Base-by-base conservation (phyloP, 2,797 vertebrate species). In the Erethizon dorsatum region DNA sequence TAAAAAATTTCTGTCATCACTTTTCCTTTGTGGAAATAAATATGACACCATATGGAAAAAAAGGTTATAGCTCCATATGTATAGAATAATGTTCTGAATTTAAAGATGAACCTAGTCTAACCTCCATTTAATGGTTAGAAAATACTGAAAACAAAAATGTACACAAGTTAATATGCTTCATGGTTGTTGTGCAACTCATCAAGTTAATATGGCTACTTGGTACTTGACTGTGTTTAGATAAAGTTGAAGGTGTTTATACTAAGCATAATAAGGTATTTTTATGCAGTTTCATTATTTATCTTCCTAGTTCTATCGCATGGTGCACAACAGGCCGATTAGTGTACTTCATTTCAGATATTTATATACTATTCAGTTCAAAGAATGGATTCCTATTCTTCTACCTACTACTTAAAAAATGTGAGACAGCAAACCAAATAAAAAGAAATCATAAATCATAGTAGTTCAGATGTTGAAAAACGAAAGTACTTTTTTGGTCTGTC, bases 11-110 rank as follows among this genome's bases (percentile, higher is more conserved):
- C 97, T 37, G 56, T 98, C 97, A 98, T 95, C 95, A 86, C 97
- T 95, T 98, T 98, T 97, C 97, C 97, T 97, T 98, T 98, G 98
- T 97, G 97, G 98, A 98, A 98, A 97, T 98, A 98, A 98, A 98
- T 98, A 97, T 93, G 95, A 98, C 97, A 98, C 96, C 97, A 98
- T 98, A 97, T 98, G 98, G 97, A 96, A 83, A 97, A 65, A 97
- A 96, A 95, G 87, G 85, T 97, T 82, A 80, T 96, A 97, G 97
- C 97, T 97, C 96, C 94, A 97, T 79, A 95, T 95, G 96, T 94
- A 95, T 71, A 89, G 92, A 93, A 91, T 84, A 96, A 86, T 91
- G 50, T 93, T 95, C 97, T 86, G 89, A 90, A 95, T 96, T 96
- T 98, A 69, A 97, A 96, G 97, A 98, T 98, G 90, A 98, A 98